Evolutionary conservation across 2,113 vertebrate genomes (phyloP).

Genomic region (Onychostoma macrolepis): DNA sequence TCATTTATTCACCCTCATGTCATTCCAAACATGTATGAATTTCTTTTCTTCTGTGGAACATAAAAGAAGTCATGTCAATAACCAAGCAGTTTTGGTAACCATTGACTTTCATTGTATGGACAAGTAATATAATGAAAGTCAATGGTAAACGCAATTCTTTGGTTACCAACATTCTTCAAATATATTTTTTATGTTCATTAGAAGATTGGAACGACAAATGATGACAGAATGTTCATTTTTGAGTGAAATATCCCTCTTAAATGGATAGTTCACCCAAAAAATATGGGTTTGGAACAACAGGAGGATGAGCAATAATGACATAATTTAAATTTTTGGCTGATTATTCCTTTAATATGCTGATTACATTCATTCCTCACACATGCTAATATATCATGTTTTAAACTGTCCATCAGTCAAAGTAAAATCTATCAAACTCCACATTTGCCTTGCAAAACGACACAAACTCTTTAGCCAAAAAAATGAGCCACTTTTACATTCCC

Average conservation of each 20-base stretch:
- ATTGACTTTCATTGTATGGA: background rate
- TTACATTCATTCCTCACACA: background rate
- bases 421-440: background rate
- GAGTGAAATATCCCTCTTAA: background rate
- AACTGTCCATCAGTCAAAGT: background rate
- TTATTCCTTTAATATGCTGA: background rate
- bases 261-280: background rate
- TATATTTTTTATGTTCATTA: background rate
- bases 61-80: background rate
- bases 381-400: background rate
- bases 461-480: background rate
- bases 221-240: background rate
- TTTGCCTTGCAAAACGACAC: slow-evolving; percentile 4
- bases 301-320: background rate
- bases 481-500: background rate
- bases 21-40: background rate
- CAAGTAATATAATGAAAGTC: background rate
- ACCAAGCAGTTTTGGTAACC: background rate
- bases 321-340: background rate
- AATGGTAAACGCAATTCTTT: background rate
- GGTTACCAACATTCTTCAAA: background rate
- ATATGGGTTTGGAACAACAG: background rate
- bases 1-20: background rate
- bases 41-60: background rate
- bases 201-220: background rate